Evolutionary conservation across 1,140 invertebrate genomes (phyloP), one percentile per base, ranked within the genome.

Genomic region (Pseudomyrmex flavicornis): DNA sequence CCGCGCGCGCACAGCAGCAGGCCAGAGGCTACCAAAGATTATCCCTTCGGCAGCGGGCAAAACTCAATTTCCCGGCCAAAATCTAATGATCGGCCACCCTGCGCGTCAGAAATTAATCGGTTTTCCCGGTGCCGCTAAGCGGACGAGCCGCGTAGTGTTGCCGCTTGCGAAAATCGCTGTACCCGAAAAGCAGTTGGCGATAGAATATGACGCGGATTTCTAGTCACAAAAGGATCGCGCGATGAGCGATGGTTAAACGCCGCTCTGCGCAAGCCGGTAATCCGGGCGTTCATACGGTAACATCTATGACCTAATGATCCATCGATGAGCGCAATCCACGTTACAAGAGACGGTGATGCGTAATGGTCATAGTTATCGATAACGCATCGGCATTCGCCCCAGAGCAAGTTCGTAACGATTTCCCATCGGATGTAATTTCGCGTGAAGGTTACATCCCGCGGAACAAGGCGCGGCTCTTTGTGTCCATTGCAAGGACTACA

Each of bases 1-100:
- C 56, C 69, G 75, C 70, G 76, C 70, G 76, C 74, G 59, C 17
- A 73, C 82, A 74, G 65, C 77, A 80, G 54, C 77, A 80, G 54
- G 85, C 83, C 90, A 90, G 89, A 87, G 91, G 90, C 88, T 90
- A 90, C 88, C 91, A 90, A 92, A 92, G 92, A 92, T 93, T 93
- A 93, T 92, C 92, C 92, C 91, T 91, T 91, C 89, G 89, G 85
- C 85, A 88, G 88, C 89, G 66, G 68, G 90, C 92, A 90, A 93
- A 93, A 93, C 93, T 93, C 92, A 92, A 94, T 94, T 93, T 93
- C 87, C 90, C 89, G 58, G 85, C 88, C 87, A 89, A 93, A 94
- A 93, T 94, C 92, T 93, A 93, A 94, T 94, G 91, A 92, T 90
- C 90, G 91, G 82, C 87, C 88, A 75, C 85, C 89, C 86, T 86